These are phyloP conservation scores for Seira ritae DNA, from an alignment of 2,888 invertebrate species.

Conservation along the genomic window DNA sequence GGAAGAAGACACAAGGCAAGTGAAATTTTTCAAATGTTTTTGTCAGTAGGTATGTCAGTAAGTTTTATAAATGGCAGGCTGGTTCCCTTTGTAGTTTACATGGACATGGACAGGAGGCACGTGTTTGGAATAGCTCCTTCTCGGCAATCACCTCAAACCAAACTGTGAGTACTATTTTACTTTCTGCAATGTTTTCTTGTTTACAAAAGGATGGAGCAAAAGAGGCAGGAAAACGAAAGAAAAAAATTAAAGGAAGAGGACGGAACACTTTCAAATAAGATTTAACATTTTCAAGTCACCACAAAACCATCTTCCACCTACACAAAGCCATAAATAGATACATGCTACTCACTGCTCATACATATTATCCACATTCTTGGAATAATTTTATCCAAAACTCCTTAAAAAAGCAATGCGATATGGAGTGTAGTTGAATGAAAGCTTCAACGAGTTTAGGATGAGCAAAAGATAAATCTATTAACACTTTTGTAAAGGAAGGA, in stretches of 20 bases:
- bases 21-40: neutral
- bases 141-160: too few species aligned
- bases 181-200: neutral
- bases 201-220: neutral
- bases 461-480: too few species aligned
- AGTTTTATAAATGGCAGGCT: neutral
- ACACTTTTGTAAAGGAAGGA: too few species aligned
- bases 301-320: neutral
- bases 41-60: conserved; percentile 24
- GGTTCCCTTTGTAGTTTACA: neutral
- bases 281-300: neutral
- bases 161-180: too few species aligned
- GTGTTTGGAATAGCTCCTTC: conserved; percentile 26
- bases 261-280: neutral
- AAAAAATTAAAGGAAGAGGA: neutral
- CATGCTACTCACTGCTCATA: too few species aligned
- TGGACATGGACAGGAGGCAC: conserved; percentile 3
- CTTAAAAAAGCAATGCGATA: too few species aligned
- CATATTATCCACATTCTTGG: too few species aligned
- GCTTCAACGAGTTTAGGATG: too few species aligned
- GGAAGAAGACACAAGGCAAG: neutral
- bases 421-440: too few species aligned
- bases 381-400: too few species aligned
- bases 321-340: too few species aligned
- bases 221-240: neutral